Evolutionary conservation across 2,888 invertebrate genomes (phyloP), one percentile per base, ranked within the genome.

Genomic region (Hirtodrosophila cameraria): DNA sequence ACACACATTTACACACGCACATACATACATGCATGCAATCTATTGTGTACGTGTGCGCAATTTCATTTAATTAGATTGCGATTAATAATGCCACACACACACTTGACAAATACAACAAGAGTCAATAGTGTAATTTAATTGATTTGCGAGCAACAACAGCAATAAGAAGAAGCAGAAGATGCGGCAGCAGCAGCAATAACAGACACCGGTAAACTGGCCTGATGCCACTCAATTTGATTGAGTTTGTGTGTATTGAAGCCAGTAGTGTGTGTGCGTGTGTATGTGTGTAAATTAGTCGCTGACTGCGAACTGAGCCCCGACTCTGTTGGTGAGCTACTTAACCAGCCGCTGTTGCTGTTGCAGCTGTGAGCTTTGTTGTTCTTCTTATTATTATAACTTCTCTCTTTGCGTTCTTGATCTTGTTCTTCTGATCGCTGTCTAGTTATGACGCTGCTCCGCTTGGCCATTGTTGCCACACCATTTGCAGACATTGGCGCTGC

Each of bases 61-160:
- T 72, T 83, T 80, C 80, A 80, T 80, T 80, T 83, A 80, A 80
- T 80, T 80, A 80, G 80, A 83, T 83, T 80, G 83, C 77, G 72
- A 67, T 80, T 80, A 83, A 74, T 80, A 83, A 79, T 79, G 67
- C 76, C 75, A 75, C 63, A 75, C 42, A 54, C 28, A 63, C 27
- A 64, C 13, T 41, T 8, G 28, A 30, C 49, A 60, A 57, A 45
- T 49, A 42, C 11, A 46, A 64, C 58, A 62, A 66, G 54, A 42
- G 61, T 59, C 66, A 81, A 76, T 74, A 83, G 68, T 76, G 80
- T 76, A 80, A 80, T 83, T 83, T 80, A 80, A 80, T 80, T 80
- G 83, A 80, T 74, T 80, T 80, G 77, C 61, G 63, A 71, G 71
- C 81, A 72, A 61, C 58, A 48, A 9, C 36, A 35, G 31, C 36